Evolutionary conservation across 2,113 vertebrate species (phyloP).

Genomic region (Gallinago media): DNA sequence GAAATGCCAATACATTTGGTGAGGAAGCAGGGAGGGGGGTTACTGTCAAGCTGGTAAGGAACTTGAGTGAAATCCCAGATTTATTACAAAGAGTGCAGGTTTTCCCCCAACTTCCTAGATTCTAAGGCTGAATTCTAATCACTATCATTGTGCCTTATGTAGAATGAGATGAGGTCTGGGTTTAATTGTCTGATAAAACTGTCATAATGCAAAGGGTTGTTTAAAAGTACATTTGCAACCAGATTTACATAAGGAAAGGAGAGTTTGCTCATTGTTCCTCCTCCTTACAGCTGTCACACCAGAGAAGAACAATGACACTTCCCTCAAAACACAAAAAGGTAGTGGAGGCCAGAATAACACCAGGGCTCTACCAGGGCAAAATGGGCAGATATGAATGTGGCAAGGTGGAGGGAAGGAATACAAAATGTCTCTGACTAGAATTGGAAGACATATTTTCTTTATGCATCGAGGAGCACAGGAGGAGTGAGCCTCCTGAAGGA

Average conservation of each 20-base stretch:
- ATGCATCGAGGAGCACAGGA: not conserved
- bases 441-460: not conserved
- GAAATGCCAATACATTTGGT: conserved; percentile 5
- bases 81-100: not conserved
- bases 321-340: not conserved
- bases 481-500: not conserved
- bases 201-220: not conserved
- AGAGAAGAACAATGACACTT: not conserved
- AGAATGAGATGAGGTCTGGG: not conserved
- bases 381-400: not conserved
- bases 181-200: not conserved
- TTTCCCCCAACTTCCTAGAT: not conserved
- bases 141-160: not conserved
- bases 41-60: not conserved
- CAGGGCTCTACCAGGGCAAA: not conserved
- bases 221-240: not conserved
- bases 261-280: not conserved
- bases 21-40: not conserved
- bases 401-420: not conserved
- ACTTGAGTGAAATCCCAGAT: not conserved
- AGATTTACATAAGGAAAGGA: not conserved
- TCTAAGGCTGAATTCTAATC: not conserved
- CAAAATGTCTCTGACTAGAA: not conserved
- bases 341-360: not conserved
- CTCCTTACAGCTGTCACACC: not conserved